Base-by-base conservation (phyloP, 2,797 vertebrate genomes). In the Sebastes vulpes region DNA sequence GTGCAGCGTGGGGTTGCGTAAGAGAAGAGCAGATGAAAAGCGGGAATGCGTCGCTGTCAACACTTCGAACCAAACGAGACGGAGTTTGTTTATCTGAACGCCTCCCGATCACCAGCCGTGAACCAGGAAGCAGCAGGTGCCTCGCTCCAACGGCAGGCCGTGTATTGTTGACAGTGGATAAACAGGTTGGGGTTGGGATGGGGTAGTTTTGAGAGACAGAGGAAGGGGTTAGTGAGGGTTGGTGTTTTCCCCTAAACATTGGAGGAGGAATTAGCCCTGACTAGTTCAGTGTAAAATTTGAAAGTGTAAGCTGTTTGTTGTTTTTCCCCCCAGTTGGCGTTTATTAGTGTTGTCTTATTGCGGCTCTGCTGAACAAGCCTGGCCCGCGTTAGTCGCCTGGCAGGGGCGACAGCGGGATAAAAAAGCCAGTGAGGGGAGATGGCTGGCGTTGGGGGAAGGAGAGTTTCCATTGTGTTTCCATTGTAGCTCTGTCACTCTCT, bases 71-170 rank as follows among this genome's bases (percentile, higher is more conserved):
- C 89, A 63, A 91, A 83, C 79, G 72, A 93, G 89, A 89, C 90
- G 11, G 54, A 46, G 83, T 90, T 92, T 94, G 90, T 94, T 93
- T 94, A 89, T 91, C 69, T 65, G 77, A 92, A 75, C 82, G 63
- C 87, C 91, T 89, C 84, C 79, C 26, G 72, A 87, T 87, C 89
- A 82, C 50, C 83, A 72, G 81, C 90, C 80, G 63, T 92, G 88
- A 94, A 96, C 93, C 94, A 95, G 95, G 95, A 96, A 96, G 92
- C 92, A 84, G 94, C 95, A 96, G 96, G 95, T 95, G 95, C 87
- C 77, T 88, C 81, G 88, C 92, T 90, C 93, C 92, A 95, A 95
- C 93, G 94, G 94, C 94, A 84, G 89, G 83, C 75, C 63, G 9
- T 50, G 85, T 75, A 75, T 89, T 90, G 86, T 92, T 89, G 93